Conservation (phyloP, 2,888 invertebrate genomes). For the Pollenia amentaria region DNA sequence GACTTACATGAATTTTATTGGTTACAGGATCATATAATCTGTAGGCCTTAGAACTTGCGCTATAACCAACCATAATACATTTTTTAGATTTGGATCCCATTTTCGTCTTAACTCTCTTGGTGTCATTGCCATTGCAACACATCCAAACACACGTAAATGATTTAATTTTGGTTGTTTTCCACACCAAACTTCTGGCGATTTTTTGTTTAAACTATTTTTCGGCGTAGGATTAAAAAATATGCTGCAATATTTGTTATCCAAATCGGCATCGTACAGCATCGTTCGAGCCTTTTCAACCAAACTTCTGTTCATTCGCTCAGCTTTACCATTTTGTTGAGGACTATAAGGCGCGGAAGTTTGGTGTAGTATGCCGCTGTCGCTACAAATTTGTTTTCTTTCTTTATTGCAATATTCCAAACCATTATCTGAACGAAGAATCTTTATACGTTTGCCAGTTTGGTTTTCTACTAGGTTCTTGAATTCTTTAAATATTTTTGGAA, state of each 20-base stretch:
- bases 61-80: slow-evolving; percentile 41
- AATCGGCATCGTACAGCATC: slow-evolving; percentile 47
- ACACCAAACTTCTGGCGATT: slow-evolving; percentile 14
- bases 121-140: slow-evolving; percentile 33
- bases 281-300: slow-evolving; percentile 53
- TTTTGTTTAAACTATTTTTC: slow-evolving; percentile 25
- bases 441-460: slow-evolving; percentile 35
- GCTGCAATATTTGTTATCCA: slow-evolving; percentile 51
- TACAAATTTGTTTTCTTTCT: slow-evolving; percentile 22
- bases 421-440: slow-evolving; percentile 37
- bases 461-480: slow-evolving; percentile 47
- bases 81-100: slow-evolving; percentile 44
- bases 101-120: slow-evolving; percentile 48
- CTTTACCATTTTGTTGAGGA: slow-evolving; percentile 47
- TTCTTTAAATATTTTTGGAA: slow-evolving; percentile 34
- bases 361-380: slow-evolving; percentile 34
- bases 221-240: slow-evolving; percentile 42
- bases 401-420: slow-evolving; percentile 40
- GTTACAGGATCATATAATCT: slow-evolving; percentile 38
- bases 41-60: slow-evolving; percentile 37
- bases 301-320: slow-evolving; percentile 45
- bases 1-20: slow-evolving; percentile 40
- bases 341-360: slow-evolving; percentile 44
- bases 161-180: slow-evolving; percentile 28
- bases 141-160: slow-evolving; percentile 60